Conservation (phyloP, 53 echinoderm and acorn worm species). For the Antedon mediterranea region DNA sequence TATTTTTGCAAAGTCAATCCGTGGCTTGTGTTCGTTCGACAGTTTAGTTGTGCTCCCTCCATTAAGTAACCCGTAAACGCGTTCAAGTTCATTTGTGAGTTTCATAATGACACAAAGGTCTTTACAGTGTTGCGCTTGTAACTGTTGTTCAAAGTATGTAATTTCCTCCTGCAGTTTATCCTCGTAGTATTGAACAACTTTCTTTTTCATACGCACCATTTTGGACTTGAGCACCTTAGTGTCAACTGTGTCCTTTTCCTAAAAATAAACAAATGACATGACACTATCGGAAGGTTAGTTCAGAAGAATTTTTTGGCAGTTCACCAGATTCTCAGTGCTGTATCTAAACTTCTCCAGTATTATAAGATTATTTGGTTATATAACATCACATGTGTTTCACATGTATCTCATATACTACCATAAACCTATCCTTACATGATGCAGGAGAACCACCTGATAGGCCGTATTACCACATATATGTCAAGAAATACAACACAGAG, state of each 20-base stretch:
- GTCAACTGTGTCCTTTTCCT: background rate
- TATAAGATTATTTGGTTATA: no score
- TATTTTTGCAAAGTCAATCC: background rate
- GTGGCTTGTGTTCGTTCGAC: slow-evolving; percentile 10
- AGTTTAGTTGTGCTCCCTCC: background rate
- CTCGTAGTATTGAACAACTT: slow-evolving; percentile 52
- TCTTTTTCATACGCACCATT: slow-evolving; percentile 41
- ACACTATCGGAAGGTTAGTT: no score
- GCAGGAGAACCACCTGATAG: no score
- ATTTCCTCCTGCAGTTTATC: slow-evolving; percentile 61
- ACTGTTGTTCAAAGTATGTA: slow-evolving; percentile 65
- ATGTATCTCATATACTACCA: no score
- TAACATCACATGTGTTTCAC: no score
- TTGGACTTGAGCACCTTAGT: slow-evolving; percentile 32
- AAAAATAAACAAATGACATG: no score
- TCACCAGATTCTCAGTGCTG: no score
- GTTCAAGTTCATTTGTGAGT: slow-evolving; percentile 34
- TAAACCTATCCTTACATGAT: no score
- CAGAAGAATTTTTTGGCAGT: no score
- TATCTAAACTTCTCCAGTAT: no score
- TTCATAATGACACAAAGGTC: slow-evolving; percentile 28
- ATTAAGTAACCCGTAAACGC: slow-evolving; percentile 9
- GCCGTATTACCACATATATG: no score
- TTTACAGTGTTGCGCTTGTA: slow-evolving; percentile 50
- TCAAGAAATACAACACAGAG: no score